Percentiles rank a stretch among this genome's conserved stretches.
phyloP scores from a whole-genome alignment of 2,888 invertebrate genomes.

The Trypoxylon attenuatum region DNA sequence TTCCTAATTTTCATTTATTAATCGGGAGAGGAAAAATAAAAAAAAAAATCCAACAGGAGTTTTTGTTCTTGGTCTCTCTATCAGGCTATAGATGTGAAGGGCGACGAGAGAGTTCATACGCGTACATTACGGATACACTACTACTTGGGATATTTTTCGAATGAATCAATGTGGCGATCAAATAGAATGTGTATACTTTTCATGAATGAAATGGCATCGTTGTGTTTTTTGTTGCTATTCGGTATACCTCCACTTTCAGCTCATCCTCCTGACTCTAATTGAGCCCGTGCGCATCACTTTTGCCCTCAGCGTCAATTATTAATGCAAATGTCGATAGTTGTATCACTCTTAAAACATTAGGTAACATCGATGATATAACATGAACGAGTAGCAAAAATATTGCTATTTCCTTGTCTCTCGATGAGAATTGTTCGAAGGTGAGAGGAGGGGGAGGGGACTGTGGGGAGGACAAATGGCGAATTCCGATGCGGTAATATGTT shows the following conservation, averaged over 20 bases:
- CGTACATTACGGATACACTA: background rate
- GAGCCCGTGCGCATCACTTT: too few species aligned
- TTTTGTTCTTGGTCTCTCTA: background rate
- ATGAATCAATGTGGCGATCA: constrained; percentile 8
- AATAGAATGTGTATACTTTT: constrained; percentile 28
- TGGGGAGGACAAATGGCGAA: too few species aligned
- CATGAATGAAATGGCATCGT: constrained; percentile 40
- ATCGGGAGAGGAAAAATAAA: too few species aligned
- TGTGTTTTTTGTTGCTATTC: constrained; percentile 45
- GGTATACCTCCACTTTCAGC: constrained; percentile 29
- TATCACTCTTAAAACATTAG: constrained; percentile 27
- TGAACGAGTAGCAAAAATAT: constrained; percentile 58
- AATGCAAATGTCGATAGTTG: constrained; percentile 39
- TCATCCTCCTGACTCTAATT: constrained; percentile 32
- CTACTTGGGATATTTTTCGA: background rate
- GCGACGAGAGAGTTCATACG: too few species aligned
- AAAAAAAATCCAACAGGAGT: too few species aligned
- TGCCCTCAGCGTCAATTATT: too few species aligned
- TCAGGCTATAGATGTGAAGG: background rate
- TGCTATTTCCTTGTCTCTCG: constrained; percentile 50
- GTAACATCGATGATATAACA: constrained; percentile 56
- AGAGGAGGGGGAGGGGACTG: too few species aligned
- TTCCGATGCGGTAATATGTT: too few species aligned
- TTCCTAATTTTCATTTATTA: too few species aligned
- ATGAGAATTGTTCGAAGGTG: constrained; percentile 20